Conservation (phyloP, 2,113 vertebrate genomes). For the Struthio camelus region DNA sequence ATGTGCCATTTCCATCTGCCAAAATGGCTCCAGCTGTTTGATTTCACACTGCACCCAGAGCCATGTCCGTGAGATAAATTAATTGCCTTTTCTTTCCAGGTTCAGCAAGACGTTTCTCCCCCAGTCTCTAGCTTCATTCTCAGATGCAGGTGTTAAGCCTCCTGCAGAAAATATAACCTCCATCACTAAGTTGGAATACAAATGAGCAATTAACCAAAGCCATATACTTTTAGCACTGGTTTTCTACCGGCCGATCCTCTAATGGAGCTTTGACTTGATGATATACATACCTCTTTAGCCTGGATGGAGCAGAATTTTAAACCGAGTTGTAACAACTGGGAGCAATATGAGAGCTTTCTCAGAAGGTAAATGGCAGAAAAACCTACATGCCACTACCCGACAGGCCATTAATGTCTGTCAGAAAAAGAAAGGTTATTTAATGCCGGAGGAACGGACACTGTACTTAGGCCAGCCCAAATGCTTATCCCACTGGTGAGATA, state of each 20-base stretch:
- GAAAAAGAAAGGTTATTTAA: conserved; percentile 68
- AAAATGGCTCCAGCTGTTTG: not conserved
- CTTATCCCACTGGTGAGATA: conserved; percentile 17
- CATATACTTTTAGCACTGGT: conserved; percentile 35
- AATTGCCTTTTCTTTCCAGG: conserved; percentile 60
- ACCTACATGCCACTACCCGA: not conserved
- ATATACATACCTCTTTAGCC: conserved; percentile 37
- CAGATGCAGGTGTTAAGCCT: conserved; percentile 28
- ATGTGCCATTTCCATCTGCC: not conserved
- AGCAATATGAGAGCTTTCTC: conserved; percentile 57
- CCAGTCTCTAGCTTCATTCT: conserved; percentile 28
- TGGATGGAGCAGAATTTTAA: conserved; percentile 12
- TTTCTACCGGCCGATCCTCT: conserved; percentile 43
- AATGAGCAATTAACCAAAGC: conserved; percentile 68
- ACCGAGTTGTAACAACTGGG: conserved; percentile 44
- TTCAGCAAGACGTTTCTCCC: conserved; percentile 23
- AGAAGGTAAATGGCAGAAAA: conserved; percentile 49
- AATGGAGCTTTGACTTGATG: conserved; percentile 41
- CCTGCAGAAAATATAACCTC: conserved; percentile 25
- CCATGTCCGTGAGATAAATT: conserved; percentile 37
- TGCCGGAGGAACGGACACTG: conserved; percentile 39
- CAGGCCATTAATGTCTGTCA: conserved; percentile 59
- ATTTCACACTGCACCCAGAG: conserved; percentile 23
- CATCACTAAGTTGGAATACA: conserved; percentile 7
- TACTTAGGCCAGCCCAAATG: conserved; percentile 46